These are phyloP conservation scores for Trichosurus vulpecula DNA, from an alignment of 2,797 vertebrate species.

Conservation along the genomic window DNA sequence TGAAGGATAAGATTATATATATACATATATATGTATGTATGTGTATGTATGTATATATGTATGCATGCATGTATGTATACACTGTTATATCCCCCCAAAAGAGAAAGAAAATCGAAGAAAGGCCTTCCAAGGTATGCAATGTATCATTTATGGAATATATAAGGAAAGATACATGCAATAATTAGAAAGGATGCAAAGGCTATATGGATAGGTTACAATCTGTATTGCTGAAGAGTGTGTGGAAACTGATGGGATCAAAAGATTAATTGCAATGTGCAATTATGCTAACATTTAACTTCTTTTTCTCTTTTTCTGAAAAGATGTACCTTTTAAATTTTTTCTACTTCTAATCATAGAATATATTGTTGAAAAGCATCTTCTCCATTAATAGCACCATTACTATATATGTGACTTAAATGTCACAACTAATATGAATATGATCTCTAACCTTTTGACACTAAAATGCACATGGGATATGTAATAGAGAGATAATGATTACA, in stretches of 20 bases:
- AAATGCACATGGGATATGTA: background rate
- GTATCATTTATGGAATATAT: background rate
- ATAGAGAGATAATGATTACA: background rate
- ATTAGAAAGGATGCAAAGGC: background rate
- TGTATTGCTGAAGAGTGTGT: background rate
- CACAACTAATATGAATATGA: background rate
- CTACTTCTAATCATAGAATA: background rate
- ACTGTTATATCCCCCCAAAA: too few relatives aligned
- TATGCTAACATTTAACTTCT: background rate
- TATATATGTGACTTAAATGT: background rate
- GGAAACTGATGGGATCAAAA: background rate
- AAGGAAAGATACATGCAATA: background rate
- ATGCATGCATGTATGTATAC: too few relatives aligned
- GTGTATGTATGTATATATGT: too few relatives aligned
- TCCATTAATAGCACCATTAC: background rate
- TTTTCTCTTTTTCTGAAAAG: background rate
- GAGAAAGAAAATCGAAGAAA: background rate
- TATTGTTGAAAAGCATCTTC: background rate
- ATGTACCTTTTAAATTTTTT: background rate
- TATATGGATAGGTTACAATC: background rate
- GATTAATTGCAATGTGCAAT: background rate
- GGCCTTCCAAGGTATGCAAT: background rate
- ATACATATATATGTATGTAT: too few relatives aligned
- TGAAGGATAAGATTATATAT: background rate
- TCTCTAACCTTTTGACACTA: background rate